phyloP scores from a whole-genome alignment of 1,140 invertebrate species.

The Pogonomyrmex californicus region DNA sequence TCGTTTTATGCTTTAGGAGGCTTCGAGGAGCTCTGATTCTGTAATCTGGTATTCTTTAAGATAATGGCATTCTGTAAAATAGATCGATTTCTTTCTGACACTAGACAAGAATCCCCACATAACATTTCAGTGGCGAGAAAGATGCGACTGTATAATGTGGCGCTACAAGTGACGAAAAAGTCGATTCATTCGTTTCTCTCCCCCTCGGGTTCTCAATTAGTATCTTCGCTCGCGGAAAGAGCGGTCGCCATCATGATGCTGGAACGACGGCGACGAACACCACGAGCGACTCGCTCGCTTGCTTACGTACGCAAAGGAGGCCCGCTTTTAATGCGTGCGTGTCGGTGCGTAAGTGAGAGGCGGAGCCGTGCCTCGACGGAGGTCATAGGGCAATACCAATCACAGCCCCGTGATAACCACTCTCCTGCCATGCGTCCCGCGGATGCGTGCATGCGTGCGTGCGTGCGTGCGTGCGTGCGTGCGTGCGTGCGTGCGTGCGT shows the following conservation, averaged over 20 bases:
- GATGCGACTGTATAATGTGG: not conserved
- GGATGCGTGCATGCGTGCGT: constrained; percentile 34
- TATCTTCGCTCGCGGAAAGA: constrained; percentile 32
- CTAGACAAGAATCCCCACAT: not conserved
- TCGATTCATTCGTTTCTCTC: not conserved
- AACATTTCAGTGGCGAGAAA: not conserved
- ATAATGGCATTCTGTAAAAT: not conserved
- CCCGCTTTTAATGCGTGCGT: constrained; percentile 69
- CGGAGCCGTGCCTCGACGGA: constrained; percentile 76
- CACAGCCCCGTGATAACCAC: constrained; percentile 79
- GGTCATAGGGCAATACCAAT: constrained; percentile 83
- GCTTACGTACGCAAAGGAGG: constrained; percentile 47
- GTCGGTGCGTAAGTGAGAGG: constrained; percentile 80
- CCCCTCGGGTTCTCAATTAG: constrained; percentile 17
- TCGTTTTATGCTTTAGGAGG: not conserved
- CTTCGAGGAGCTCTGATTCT: not conserved
- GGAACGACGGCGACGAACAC: not conserved
- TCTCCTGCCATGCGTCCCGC: constrained; percentile 66
- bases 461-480: not conserved
- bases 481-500: not conserved
- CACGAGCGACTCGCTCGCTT: constrained; percentile 8
- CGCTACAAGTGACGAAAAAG: constrained; percentile 20
- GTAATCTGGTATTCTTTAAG: not conserved
- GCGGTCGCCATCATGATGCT: constrained; percentile 20
- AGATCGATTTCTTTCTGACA: not conserved